phyloP scores from a whole-genome alignment of 2,797 vertebrate genomes.

The Alosa sapidissima region DNA sequence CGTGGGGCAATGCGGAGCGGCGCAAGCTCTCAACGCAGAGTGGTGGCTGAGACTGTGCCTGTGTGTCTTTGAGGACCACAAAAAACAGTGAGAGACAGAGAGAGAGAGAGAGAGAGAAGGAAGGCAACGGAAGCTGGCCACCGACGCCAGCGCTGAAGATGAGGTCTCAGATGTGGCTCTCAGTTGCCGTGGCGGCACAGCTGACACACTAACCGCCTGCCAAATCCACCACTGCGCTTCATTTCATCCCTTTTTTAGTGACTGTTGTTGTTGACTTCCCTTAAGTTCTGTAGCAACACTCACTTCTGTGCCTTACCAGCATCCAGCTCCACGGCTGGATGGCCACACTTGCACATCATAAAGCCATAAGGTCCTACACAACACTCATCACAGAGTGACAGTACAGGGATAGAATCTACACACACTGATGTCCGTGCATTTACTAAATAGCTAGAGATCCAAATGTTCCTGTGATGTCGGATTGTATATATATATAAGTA shows the following conservation, averaged over 20 bases:
- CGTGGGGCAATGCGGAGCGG: not conserved
- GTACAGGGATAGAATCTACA: too few species aligned
- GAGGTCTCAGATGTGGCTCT: not conserved
- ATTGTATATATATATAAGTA: too few species aligned
- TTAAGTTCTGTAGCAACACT: not conserved
- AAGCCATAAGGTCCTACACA: not conserved
- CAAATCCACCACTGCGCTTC: not conserved
- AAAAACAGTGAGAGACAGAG: not conserved
- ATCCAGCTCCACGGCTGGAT: not conserved
- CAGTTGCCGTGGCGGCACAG: not conserved
- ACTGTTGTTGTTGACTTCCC: not conserved
- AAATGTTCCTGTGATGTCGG: too few species aligned
- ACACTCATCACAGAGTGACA: not conserved
- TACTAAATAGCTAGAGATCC: too few species aligned
- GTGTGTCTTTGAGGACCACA: constrained; percentile 2
- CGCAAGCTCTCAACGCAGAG: not conserved
- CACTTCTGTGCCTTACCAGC: not conserved
- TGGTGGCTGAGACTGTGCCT: not conserved
- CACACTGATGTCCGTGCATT: not conserved
- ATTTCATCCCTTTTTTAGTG: not conserved
- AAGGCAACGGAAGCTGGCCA: not conserved
- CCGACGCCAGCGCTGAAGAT: not conserved
- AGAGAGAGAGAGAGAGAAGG: not conserved
- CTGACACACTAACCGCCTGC: not conserved
- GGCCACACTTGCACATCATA: not conserved